Conservation (phyloP, 2,113 vertebrate species). For the Osmerus mordax region DNA sequence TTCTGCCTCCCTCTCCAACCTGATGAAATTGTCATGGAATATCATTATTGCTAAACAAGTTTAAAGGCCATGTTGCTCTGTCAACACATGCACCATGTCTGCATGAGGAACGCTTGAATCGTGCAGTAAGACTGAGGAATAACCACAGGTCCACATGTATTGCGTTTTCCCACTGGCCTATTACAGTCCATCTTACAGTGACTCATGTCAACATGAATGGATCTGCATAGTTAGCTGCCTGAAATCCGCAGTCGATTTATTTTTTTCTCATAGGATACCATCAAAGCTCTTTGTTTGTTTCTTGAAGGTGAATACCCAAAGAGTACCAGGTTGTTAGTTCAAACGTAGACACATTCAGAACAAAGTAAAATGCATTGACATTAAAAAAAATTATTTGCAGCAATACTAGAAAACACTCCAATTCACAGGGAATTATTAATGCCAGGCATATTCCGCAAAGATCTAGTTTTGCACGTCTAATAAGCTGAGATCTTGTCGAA, state of each 20-base stretch:
- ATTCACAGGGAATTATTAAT: slow-evolving; percentile 42
- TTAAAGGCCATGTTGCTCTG: too few species aligned
- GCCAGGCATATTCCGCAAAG: slow-evolving; percentile 22
- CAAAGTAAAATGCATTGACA: slow-evolving; percentile 19
- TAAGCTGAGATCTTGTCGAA: slow-evolving; percentile 22
- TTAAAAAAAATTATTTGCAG: slow-evolving; percentile 21
- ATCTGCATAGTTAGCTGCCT: not conserved
- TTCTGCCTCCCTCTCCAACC: too few species aligned
- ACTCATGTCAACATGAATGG: too few species aligned
- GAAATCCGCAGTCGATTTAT: not conserved
- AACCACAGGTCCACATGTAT: not conserved
- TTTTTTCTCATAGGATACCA: not conserved
- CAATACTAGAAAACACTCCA: slow-evolving; percentile 17
- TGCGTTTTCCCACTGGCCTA: not conserved
- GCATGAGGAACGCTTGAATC: too few species aligned
- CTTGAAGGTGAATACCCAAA: slow-evolving; percentile 27
- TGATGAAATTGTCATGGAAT: too few species aligned
- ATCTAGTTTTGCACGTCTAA: slow-evolving; percentile 29
- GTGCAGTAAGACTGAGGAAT: too few species aligned
- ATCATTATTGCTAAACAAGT: too few species aligned
- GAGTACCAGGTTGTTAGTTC: slow-evolving; percentile 13
- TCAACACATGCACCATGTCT: too few species aligned
- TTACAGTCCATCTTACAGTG: not conserved
- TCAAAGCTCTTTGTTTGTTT: slow-evolving; percentile 21
- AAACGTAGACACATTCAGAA: slow-evolving; percentile 3